Evolutionary conservation across 2,888 invertebrate genomes (phyloP).

Genomic region (Eristalis intricaria): DNA sequence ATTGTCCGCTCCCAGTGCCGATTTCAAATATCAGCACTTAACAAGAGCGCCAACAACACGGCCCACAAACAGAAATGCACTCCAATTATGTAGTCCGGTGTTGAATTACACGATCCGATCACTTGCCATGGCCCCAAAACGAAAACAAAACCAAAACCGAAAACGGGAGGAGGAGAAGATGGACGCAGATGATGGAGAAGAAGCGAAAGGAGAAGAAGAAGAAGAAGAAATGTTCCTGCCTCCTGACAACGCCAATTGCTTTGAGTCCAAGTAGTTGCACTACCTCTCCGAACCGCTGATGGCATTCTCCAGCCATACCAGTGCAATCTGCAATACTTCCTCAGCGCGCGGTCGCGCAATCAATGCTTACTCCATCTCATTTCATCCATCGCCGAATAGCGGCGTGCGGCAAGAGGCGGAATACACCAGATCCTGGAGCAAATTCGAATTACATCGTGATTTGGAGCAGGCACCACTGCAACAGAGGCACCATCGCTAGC

Average conservation of each 20-base stretch:
- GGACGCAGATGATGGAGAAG: not conserved
- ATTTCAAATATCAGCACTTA: conserved; percentile 71
- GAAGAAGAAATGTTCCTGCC: conserved; percentile 33
- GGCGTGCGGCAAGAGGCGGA: conserved; percentile 50
- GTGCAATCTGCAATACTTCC: conserved; percentile 59
- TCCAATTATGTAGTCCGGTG: conserved; percentile 72
- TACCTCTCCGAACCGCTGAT: conserved; percentile 39
- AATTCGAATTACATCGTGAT: conserved; percentile 72
- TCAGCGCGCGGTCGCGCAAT: conserved; percentile 60
- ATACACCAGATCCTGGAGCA: conserved; percentile 64
- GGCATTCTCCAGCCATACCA: conserved; percentile 46
- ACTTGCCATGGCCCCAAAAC: conserved; percentile 48
- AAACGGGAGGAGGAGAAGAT: not conserved
- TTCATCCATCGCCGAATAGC: conserved; percentile 45
- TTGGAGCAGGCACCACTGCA: conserved; percentile 53
- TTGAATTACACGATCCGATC: conserved; percentile 72
- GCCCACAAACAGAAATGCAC: conserved; percentile 64
- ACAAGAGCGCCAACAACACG: conserved; percentile 65
- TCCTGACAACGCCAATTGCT: conserved; percentile 71
- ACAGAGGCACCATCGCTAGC: conserved; percentile 4
- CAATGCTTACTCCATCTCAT: conserved; percentile 64
- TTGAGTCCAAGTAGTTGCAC: conserved; percentile 23
- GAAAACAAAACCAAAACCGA: conserved; percentile 21
- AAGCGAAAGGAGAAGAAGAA: not conserved
- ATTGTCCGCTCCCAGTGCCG: conserved; percentile 71